phyloP scores from a whole-genome alignment of 2,888 invertebrate species.

The Rhamphomyia laevipes region DNA sequence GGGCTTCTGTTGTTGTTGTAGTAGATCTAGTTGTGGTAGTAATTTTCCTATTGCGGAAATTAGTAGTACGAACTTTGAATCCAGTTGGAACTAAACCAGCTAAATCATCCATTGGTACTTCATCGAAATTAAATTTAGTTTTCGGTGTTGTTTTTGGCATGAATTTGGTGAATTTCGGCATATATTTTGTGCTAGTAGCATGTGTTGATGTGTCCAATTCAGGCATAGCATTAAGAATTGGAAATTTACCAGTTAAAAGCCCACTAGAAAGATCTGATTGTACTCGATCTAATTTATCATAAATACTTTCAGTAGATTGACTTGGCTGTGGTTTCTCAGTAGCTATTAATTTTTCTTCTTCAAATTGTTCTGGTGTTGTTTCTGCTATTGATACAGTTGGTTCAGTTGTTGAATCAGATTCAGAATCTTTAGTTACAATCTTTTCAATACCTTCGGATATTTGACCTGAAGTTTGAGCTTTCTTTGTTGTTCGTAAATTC shows the following conservation, averaged over 20 bases:
- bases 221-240: constrained; percentile 54
- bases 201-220: constrained; percentile 23
- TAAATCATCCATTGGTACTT: constrained; percentile 43
- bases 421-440: constrained; percentile 25
- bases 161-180: constrained; percentile 54
- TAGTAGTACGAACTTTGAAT: constrained; percentile 43
- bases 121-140: constrained; percentile 37
- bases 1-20: constrained; percentile 17
- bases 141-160: constrained; percentile 40
- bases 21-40: constrained; percentile 39
- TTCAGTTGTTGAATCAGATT: constrained; percentile 21
- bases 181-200: constrained; percentile 42
- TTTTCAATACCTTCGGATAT: constrained; percentile 24
- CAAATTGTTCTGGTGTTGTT: constrained; percentile 5
- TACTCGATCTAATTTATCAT: constrained; percentile 72
- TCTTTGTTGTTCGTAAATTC: constrained; percentile 12
- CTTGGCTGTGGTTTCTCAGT: background rate
- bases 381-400: background rate
- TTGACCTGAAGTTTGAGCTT: constrained; percentile 15
- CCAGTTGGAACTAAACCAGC: constrained; percentile 49
- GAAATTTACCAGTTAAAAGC: constrained; percentile 59
- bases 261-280: constrained; percentile 75
- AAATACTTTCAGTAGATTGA: constrained; percentile 79
- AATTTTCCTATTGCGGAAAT: constrained; percentile 43
- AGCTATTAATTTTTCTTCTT: background rate